Conservation (phyloP, 2,113 vertebrate genomes). For the Ciconia maguari region DNA sequence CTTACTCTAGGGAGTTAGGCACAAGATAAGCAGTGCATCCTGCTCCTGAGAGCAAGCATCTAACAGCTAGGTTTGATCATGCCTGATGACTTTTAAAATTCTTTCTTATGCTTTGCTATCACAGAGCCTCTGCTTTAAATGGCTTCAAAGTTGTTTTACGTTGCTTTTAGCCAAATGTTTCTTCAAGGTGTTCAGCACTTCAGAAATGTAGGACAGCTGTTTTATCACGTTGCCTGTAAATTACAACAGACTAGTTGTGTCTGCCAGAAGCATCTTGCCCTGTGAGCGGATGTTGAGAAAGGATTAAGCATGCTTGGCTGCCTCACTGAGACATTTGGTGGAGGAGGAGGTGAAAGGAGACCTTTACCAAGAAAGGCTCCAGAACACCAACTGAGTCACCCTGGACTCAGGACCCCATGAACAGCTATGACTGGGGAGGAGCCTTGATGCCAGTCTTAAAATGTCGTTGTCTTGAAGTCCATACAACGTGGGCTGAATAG, state of each 20-base stretch:
- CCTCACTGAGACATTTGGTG: neutral
- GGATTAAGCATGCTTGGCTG: neutral
- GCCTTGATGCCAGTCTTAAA: neutral
- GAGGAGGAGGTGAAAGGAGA: neutral
- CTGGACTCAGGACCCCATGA: neutral
- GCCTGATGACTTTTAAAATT: neutral
- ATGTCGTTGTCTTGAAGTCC: neutral
- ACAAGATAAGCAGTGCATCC: neutral
- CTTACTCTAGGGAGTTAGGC: neutral
- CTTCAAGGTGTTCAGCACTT: conserved; percentile 3
- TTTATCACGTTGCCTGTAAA: neutral
- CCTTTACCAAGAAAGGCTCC: neutral
- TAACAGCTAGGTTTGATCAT: neutral
- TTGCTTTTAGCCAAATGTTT: neutral
- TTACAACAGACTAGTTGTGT: neutral
- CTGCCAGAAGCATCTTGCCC: neutral
- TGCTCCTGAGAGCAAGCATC: neutral
- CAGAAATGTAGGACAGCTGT: neutral
- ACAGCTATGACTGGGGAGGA: neutral
- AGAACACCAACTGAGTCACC: neutral
- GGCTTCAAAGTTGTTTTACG: fast-evolving
- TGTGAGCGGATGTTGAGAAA: neutral
- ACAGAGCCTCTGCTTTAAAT: neutral
- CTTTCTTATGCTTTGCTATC: neutral
- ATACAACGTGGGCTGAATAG: neutral